Evolutionary conservation across 1,140 invertebrate genomes (phyloP), one percentile per base, ranked within the genome.

Genomic region (Pseudomyrmex cubaensis): DNA sequence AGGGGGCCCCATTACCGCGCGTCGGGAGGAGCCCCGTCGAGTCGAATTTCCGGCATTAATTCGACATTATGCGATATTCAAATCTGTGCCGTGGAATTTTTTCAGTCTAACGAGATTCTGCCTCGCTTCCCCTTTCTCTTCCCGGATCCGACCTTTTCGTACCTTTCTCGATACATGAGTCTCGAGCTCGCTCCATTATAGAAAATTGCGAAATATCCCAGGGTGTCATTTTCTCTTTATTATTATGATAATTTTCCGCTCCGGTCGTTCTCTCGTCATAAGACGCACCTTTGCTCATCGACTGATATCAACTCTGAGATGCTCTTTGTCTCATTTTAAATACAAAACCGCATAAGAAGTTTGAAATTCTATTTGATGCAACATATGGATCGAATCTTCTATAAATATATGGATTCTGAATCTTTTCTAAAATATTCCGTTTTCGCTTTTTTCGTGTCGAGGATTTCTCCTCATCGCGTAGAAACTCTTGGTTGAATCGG

Each of bases 31-130:
- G 78, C 83, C 86, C 88, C 69, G 64, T 87, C 90, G 92, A 91
- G 89, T 93, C 90, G 90, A 90, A 90, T 91, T 91, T 93, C 90
- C 91, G 91, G 87, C 91, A 92, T 93, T 93, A 93, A 93, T 92
- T 92, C 90, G 90, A 89, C 90, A 92, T 93, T 92, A 93, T 92
- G 90, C 92, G 91, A 93, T 92, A 93, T 93, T 93, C 91, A 93
- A 93, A 93, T 93, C 88, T 87, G 89, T 90, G 86, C 85, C 87
- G 88, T 87, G 90, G 89, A 90, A 91, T 92, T 91, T 88, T 92
- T 91, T 91, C 85, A 82, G 80, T 90, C 85, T 93, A 92, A 93
- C 90, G 89, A 93, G 90, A 72, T 85, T 59, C 84, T 90, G 87
- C 89, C 83, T 83, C 77, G 62, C 50, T 78, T 82, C 73, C 88